Percentiles rank a stretch among this genome's conserved stretches.
Evolutionary conservation across 2,888 invertebrate species (phyloP).

Genomic region (Nomada hirtipes): DNA sequence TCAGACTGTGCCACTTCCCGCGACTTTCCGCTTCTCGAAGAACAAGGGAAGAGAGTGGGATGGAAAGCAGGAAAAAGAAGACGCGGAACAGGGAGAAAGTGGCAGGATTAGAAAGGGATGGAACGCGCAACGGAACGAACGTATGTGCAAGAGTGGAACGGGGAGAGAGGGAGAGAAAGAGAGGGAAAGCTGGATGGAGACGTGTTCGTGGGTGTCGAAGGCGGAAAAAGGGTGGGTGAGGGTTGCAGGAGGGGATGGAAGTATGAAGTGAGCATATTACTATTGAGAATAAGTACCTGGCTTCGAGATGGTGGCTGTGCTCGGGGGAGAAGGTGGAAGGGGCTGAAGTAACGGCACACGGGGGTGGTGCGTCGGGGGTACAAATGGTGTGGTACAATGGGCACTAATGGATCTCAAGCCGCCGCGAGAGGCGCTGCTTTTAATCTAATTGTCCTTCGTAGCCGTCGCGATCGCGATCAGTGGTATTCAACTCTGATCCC

Average conservation of each 20-base stretch:
- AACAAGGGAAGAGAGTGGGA: slow-evolving; percentile 45
- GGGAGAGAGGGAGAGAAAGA: not conserved
- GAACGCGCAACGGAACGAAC: slow-evolving; percentile 32
- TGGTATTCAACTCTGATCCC: slow-evolving; percentile 74
- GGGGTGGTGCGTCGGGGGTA: slow-evolving; percentile 78
- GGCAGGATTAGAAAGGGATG: slow-evolving; percentile 11
- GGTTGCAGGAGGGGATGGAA: slow-evolving; percentile 72
- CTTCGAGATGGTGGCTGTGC: slow-evolving; percentile 80
- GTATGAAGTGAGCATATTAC: slow-evolving; percentile 84
- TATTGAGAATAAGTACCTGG: slow-evolving; percentile 84
- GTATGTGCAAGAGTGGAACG: slow-evolving; percentile 23
- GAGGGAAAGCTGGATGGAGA: not conserved
- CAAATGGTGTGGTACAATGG: slow-evolving; percentile 84
- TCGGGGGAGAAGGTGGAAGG: slow-evolving; percentile 70
- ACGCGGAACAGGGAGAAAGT: not conserved
- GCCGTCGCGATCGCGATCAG: slow-evolving; percentile 77
- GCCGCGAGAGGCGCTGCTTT: slow-evolving; percentile 84
- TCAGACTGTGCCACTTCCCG: slow-evolving; percentile 74
- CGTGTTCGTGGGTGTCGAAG: slow-evolving; percentile 49
- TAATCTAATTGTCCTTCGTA: slow-evolving; percentile 84
- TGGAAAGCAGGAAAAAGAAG: slow-evolving; percentile 24
- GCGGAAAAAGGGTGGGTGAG: slow-evolving; percentile 37
- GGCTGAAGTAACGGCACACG: slow-evolving; percentile 71
- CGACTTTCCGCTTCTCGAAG: slow-evolving; percentile 69
- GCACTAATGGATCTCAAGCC: slow-evolving; percentile 84